These are phyloP conservation scores for Pangasius krempfi DNA, from an alignment of 2,797 vertebrate genomes.

Conservation along the genomic window DNA sequence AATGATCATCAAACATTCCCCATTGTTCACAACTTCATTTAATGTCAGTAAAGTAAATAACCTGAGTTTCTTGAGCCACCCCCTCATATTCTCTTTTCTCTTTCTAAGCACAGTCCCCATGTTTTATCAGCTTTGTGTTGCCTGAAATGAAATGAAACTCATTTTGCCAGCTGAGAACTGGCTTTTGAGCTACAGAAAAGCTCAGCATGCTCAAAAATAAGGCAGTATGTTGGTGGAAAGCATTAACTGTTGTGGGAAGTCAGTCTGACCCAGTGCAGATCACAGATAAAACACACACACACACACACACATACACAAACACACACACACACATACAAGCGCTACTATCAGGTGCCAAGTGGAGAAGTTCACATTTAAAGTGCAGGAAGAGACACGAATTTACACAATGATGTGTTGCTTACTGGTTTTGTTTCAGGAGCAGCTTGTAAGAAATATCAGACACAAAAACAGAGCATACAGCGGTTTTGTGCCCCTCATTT, in stretches of 20 bases:
- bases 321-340: background rate
- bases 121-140: background rate
- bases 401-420: background rate
- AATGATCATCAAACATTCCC: background rate
- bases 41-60: background rate
- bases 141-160: background rate
- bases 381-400: background rate
- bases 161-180: background rate
- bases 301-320: background rate
- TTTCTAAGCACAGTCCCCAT: background rate
- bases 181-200: constrained; percentile 1
- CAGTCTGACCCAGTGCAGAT: constrained; percentile 14
- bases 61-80: background rate
- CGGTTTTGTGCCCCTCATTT: background rate
- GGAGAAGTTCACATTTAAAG: constrained; percentile 13
- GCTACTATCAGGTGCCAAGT: background rate
- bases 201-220: background rate
- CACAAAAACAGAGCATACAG: background rate
- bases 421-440: background rate
- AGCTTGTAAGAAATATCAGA: constrained; percentile 1
- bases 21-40: background rate
- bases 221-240: constrained; percentile 2
- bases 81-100: background rate
- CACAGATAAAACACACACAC: background rate
- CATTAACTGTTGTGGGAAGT: constrained; percentile 20